phyloP scores from a whole-genome alignment of 2,113 vertebrate species.

The Ranitomeya imitator region DNA sequence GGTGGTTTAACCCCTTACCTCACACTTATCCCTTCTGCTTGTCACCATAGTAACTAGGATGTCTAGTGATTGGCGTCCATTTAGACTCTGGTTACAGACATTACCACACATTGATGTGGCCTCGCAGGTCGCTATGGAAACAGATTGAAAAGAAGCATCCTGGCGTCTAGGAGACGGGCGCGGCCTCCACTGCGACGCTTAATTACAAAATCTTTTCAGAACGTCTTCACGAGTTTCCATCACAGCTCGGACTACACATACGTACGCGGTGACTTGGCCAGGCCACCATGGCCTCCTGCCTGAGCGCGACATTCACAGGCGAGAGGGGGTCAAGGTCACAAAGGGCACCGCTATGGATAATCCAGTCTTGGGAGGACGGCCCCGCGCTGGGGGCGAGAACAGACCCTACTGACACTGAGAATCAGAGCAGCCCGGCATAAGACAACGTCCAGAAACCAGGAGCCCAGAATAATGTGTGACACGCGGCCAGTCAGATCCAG shows the following conservation, averaged over 20 bases:
- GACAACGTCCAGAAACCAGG: too few relatives aligned
- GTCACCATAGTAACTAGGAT: background rate
- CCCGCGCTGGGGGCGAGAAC: too few relatives aligned
- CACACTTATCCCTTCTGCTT: background rate
- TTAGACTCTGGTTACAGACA: background rate
- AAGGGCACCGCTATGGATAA: background rate
- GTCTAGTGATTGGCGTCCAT: background rate
- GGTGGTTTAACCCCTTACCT: background rate
- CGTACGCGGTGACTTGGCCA: background rate
- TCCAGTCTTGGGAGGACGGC: background rate
- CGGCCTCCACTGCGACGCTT: background rate
- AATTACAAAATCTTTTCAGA: background rate
- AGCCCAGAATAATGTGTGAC: too few relatives aligned
- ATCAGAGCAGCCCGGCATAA: too few relatives aligned
- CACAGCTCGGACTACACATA: background rate
- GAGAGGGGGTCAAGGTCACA: background rate
- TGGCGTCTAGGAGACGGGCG: background rate
- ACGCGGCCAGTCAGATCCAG: too few relatives aligned
- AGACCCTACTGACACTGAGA: too few relatives aligned
- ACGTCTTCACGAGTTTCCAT: background rate
- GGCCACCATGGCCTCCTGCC: background rate
- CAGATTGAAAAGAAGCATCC: background rate
- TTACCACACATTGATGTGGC: background rate
- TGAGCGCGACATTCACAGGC: background rate
- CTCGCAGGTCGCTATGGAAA: background rate